Evolutionary conservation across 2,888 invertebrate species (phyloP).

Genomic region (Calameuta idolon): DNA sequence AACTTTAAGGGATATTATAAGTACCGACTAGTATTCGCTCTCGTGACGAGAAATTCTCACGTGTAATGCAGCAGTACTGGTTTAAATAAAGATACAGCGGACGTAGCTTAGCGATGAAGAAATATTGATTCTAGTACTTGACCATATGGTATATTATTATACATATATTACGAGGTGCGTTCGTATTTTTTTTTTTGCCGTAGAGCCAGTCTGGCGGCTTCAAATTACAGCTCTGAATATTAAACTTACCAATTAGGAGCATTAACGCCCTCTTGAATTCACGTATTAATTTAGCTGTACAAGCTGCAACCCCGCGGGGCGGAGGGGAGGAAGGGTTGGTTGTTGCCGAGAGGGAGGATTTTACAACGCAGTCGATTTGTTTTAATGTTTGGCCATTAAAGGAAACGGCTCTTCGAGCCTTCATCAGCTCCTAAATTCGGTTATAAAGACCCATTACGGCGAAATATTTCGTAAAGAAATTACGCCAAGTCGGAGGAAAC

Average conservation of each 20-base stretch:
- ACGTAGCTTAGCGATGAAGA: neutral
- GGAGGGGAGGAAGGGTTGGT: neutral
- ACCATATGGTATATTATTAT: neutral
- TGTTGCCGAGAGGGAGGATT: neutral
- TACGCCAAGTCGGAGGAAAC: neutral
- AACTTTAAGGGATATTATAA: neutral
- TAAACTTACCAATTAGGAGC: conserved; percentile 7
- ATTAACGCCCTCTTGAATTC: conserved; percentile 8
- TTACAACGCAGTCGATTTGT: conserved; percentile 3
- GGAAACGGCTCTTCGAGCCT: conserved; percentile 8
- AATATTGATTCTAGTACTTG: neutral
- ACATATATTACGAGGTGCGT: neutral
- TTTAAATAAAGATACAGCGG: neutral
- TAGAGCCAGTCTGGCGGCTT: neutral
- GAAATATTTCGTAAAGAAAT: conserved; percentile 9
- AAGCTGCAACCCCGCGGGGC: neutral
- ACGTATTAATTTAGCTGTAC: neutral
- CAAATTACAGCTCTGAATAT: conserved; percentile 6
- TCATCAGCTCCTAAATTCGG: conserved; percentile 5
- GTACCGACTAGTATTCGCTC: neutral
- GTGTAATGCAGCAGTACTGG: neutral
- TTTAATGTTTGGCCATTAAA: conserved; percentile 6
- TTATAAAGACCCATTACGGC: conserved; percentile 8
- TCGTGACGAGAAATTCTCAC: neutral
- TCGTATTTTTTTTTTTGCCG: neutral